Percentiles rank a stretch among this genome's conserved stretches.
Conservation (phyloP, 2,113 vertebrate species). For the Petrocephalus microphthalmus region DNA sequence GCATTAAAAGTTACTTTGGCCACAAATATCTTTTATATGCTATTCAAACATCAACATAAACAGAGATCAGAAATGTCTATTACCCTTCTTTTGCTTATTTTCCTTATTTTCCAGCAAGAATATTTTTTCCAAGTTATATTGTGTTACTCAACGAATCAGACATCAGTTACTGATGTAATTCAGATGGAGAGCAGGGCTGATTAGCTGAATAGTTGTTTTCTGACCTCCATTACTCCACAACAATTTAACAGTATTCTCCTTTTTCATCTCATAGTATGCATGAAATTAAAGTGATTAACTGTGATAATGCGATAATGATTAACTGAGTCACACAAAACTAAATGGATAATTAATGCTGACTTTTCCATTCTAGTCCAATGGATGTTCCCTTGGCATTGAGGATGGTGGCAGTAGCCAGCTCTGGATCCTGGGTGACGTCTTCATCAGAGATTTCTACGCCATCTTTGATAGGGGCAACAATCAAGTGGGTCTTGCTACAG, state of each 20-base stretch:
- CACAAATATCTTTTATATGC: not conserved
- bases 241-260: not conserved
- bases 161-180: not conserved
- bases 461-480: not conserved
- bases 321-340: not conserved
- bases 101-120: not conserved
- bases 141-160: not conserved
- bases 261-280: not conserved
- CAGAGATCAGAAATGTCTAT: not conserved
- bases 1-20: not conserved
- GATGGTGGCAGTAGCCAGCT: slow-evolving; percentile 31
- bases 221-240: not conserved
- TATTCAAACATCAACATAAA: not conserved
- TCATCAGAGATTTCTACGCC: slow-evolving; percentile 3
- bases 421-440: slow-evolving; percentile 5
- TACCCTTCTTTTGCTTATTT: not conserved
- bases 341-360: not conserved
- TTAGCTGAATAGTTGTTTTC: not conserved
- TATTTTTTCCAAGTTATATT: not conserved
- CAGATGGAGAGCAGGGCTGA: not conserved
- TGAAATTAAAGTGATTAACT: not conserved
- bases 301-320: not conserved
- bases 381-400: slow-evolving; percentile 44
- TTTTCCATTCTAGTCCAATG: not conserved
- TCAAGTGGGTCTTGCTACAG: not conserved